These are phyloP conservation scores for Digitonthophagus gazella DNA, from an alignment of 2,888 invertebrate species.

Conservation along the genomic window DNA sequence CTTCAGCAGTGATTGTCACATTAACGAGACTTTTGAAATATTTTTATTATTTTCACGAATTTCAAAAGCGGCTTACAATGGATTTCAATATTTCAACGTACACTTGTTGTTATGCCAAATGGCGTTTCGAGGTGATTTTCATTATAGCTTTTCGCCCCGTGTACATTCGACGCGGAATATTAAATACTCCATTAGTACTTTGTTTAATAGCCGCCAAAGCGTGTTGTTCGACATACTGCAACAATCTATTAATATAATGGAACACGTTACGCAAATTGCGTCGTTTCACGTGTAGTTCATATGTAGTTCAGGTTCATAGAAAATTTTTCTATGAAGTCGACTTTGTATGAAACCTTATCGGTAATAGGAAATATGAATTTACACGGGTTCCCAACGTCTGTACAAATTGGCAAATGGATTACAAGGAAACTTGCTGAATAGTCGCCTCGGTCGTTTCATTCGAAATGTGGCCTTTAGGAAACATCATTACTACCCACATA, in stretches of 20 bases:
- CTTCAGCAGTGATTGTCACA: too few species aligned
- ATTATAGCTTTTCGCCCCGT: neutral
- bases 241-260: neutral
- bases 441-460: too few species aligned
- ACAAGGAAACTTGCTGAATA: neutral
- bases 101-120: neutral
- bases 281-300: too few species aligned
- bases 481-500: too few species aligned
- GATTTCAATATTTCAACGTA: neutral
- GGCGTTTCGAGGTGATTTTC: neutral
- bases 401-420: neutral
- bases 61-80: neutral
- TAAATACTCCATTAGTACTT: neutral
- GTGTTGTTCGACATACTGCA: neutral
- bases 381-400: neutral
- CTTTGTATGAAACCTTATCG: neutral
- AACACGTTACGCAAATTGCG: too few species aligned
- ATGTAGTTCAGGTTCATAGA: neutral
- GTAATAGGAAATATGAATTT: neutral
- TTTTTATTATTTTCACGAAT: neutral
- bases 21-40: too few species aligned
- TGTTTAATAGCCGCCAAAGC: neutral
- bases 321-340: neutral
- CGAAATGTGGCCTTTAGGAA: too few species aligned
- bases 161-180: neutral